Base-by-base conservation (phyloP, 2,888 invertebrate species). In the Ophion obscuratus region DNA sequence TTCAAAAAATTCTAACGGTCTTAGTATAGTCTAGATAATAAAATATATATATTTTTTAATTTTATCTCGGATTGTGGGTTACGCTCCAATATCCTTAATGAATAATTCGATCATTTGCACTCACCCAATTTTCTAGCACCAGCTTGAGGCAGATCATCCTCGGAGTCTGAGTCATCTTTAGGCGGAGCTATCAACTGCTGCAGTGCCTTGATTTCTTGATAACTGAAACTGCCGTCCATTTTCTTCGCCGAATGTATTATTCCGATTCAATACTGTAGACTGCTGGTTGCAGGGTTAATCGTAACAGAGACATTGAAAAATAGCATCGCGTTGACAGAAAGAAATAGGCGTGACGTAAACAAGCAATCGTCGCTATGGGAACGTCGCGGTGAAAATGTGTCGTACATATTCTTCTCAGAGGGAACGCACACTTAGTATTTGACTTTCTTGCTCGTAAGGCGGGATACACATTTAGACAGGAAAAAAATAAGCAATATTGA, bases 111-210 rank as follows among this genome's bases (percentile, higher is more conserved):
- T 64, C 17, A 67, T 80, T 57, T 61, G 64, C 70, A 87, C 86
- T 87, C 81, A 93, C 94, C 91, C 68, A 92, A 86, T 89, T 93
- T 92, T 61, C 87, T 88, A 14, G 90, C 88, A 14, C 90, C 91
- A 31, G 90, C 90, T 87, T 94, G 94, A 24, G 91, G 89, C 71
- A 93, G 87, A 88, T 92, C 92, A 40, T 92, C 92, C 20, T 93
- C 92, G 0, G 93, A 92, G 78, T 94, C 93, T 36, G 91, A 92
- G 84, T 90, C 90, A 10, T 91, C 91, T 5, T 91, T 88, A 10
- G 93, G 91, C 5, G 91, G 89, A 20, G 76, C 75, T 36, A 94
- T 85, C 81, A 94, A 90, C 81, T 91, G 81, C 78, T 93, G 91
- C 24, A 94, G 86, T 9, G 91, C 91, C 84, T 93, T 92, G 53